Percentiles rank a stretch among this genome's conserved stretches.
Evolutionary conservation across 2,797 vertebrate species (phyloP).

Genomic region (Bryconaethiops microstoma): DNA sequence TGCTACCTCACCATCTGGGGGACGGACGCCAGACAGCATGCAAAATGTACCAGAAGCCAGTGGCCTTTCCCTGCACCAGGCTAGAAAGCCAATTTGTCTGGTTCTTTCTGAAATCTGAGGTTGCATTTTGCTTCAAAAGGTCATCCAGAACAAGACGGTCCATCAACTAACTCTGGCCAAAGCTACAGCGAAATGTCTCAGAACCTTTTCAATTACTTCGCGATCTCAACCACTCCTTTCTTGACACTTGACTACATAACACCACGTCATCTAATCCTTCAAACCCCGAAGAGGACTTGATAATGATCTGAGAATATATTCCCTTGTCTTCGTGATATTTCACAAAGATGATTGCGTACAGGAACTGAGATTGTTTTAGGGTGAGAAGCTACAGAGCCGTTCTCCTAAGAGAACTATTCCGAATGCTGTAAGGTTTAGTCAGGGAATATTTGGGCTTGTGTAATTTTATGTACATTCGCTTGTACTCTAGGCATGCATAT

Average conservation of each 20-base stretch:
- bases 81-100: slow-evolving; percentile 5
- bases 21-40: not conserved
- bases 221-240: not conserved
- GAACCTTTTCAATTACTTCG: not conserved
- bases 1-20: not conserved
- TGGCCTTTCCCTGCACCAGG: slow-evolving; percentile 18
- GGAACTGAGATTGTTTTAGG: not conserved
- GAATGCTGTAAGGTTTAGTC: not conserved
- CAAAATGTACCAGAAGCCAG: not conserved
- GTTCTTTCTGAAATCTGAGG: slow-evolving; percentile 21
- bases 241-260: not conserved
- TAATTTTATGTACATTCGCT: not conserved
- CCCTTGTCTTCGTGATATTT: not conserved
- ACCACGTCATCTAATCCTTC: not conserved
- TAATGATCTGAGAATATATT: not conserved
- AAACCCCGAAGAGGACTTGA: not conserved
- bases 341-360: not conserved
- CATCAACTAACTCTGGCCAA: slow-evolving; percentile 29
- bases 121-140: slow-evolving; percentile 45
- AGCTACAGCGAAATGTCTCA: slow-evolving; percentile 4
- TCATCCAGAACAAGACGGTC: slow-evolving; percentile 45
- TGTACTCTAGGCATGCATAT: not conserved
- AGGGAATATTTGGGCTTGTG: not conserved
- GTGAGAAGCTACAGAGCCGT: not conserved
- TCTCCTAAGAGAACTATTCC: not conserved